Evolutionary conservation across 1,140 invertebrate genomes (phyloP).

Genomic region (Scaptodrosophila lebanonensis): DNA sequence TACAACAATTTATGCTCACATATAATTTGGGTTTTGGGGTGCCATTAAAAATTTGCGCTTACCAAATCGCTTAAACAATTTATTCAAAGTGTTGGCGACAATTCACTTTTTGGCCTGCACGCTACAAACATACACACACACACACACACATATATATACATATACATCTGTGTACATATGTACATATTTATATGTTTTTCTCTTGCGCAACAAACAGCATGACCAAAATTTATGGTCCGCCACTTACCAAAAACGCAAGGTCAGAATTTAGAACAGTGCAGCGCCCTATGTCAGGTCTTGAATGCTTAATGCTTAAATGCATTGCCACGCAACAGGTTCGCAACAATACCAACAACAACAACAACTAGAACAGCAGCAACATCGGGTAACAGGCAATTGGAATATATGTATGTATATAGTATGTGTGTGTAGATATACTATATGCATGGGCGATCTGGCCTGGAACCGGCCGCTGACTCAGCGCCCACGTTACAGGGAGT

Average conservation of each 20-base stretch:
- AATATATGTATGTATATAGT: too few relatives aligned
- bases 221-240: conserved; percentile 56
- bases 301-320: too few relatives aligned
- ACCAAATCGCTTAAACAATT: conserved; percentile 37
- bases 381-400: too few relatives aligned
- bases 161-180: too few relatives aligned
- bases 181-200: too few relatives aligned
- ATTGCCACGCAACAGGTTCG: too few relatives aligned
- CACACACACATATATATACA: too few relatives aligned
- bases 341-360: too few relatives aligned
- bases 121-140: too few relatives aligned
- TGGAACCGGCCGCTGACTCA: background rate
- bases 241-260: conserved; percentile 57
- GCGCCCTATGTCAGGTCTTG: background rate
- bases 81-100: conserved; percentile 63
- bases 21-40: conserved; percentile 16
- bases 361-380: too few relatives aligned
- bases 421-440: too few relatives aligned
- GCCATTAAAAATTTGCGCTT: conserved; percentile 14
- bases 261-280: conserved; percentile 42
- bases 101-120: conserved; percentile 69
- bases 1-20: conserved; percentile 15
- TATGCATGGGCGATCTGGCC: background rate
- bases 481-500: background rate
- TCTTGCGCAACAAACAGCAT: conserved; percentile 55